phyloP scores from a whole-genome alignment of 1,140 invertebrate genomes.

The Portunus trituberculatus region DNA sequence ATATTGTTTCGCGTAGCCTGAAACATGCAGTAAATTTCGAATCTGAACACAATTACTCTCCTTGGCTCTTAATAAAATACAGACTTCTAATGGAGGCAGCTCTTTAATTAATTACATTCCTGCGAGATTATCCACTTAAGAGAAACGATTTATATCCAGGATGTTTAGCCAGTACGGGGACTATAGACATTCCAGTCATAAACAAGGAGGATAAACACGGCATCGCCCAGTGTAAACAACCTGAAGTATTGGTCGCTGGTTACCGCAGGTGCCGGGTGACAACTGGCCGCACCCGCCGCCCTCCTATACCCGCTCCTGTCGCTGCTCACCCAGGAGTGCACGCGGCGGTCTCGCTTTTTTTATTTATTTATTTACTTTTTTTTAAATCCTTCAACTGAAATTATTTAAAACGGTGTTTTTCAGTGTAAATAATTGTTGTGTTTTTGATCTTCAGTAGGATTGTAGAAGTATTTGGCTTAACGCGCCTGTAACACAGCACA shows the following conservation, averaged over 20 bases:
- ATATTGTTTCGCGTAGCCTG: background rate
- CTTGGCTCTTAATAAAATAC: background rate
- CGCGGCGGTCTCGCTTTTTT: no score
- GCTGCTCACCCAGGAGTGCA: no score
- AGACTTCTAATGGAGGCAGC: background rate
- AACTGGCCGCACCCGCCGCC: background rate
- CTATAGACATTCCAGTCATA: background rate
- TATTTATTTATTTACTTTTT: no score
- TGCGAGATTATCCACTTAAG: slow-evolving; percentile 20
- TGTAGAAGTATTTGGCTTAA: no score
- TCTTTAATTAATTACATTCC: slow-evolving; percentile 4
- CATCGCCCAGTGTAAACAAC: slow-evolving; percentile 1
- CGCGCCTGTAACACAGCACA: no score
- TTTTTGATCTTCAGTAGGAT: no score
- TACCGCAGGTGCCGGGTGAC: background rate
- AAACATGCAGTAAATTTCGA: background rate
- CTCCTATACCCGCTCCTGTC: no score
- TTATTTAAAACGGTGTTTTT: no score
- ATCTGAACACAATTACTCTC: background rate
- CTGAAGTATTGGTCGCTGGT: background rate
- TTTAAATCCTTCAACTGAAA: no score
- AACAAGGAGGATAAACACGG: background rate
- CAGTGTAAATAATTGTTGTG: no score
- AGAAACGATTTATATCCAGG: slow-evolving; percentile 7
- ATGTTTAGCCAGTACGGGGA: background rate